Evolutionary conservation across 53 echinoderm and acorn worm species (phyloP), one percentile per base, ranked within the genome.

Genomic region (Holothuria leucospilota): DNA sequence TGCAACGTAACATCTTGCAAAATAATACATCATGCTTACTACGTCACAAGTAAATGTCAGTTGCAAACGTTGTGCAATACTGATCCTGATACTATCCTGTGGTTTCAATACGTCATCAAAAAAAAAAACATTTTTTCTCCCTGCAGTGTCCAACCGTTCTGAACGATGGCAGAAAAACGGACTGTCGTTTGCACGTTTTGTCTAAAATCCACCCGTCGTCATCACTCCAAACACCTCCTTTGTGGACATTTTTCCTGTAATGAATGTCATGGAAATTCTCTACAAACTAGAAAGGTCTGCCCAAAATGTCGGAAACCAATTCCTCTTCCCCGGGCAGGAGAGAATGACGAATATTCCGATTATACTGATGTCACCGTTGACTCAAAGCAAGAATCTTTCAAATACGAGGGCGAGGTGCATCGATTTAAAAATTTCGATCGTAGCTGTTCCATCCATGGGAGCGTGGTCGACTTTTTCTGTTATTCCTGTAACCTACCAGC

Each of bases 171-270:
- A 56, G 56, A 56, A 9, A 56, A 56, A 56, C 15, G 56, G 8
- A 2, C 28, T 26, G 15, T 15, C 6, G 59, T 16, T 2, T 80
- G 80, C 62, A 80, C 80, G 20, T 29, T 80, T 59, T 80, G 80
- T 80, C 29, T 80, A 2, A 80, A 80, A 80, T 26, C 60, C 8
- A 59, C 34, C 11, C 21, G 21, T 80, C 20, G 14, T 56, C 20
- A 14, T 51, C 39, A 56, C 29, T 20, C 60, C 13, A 61, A 60
- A 38, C 62, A 29, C 21, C 20, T 60, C 29, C 53, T 58, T 20
- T 80, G 80, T 60, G 80, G 59, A 15, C 80, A 80, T 61, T 29
- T 61, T 34, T 14, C 59, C 38, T 80, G 80, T 34, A 80, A 60
- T 80, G 15, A 80, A 20, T 80, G 80, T 15, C 20, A 51, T 62